Evolutionary conservation across 2,113 vertebrate genomes (phyloP).

Genomic region (Eptesicus fuscus): DNA sequence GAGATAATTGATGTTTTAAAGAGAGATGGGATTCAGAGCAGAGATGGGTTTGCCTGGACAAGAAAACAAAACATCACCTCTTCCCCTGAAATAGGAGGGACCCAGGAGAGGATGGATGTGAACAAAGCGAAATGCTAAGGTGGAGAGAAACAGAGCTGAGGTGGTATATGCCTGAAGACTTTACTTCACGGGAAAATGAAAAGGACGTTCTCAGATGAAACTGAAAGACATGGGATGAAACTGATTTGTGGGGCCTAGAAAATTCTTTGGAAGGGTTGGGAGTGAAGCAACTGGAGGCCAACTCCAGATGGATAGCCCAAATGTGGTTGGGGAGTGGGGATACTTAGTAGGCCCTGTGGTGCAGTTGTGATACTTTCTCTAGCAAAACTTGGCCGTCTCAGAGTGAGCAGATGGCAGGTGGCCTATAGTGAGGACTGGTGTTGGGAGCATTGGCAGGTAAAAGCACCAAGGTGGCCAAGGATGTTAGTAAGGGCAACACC

Average conservation of each 20-base stretch:
- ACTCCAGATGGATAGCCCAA: neutral
- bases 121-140: neutral
- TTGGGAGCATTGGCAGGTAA: constrained; percentile 11
- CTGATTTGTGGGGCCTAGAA: neutral
- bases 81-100: neutral
- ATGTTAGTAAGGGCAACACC: neutral
- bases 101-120: neutral
- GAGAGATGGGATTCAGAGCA: neutral
- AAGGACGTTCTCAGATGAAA: neutral
- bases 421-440: neutral
- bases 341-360: neutral
- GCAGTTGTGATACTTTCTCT: neutral
- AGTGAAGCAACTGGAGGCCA: neutral
- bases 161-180: neutral
- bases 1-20: neutral
- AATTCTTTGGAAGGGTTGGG: neutral
- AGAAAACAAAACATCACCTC: neutral
- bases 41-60: neutral
- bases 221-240: neutral
- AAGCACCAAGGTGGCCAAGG: neutral
- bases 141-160: neutral
- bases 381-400: neutral
- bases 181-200: neutral
- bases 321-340: neutral
- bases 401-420: neutral